Percentiles rank a stretch among this genome's conserved stretches.
Conservation (phyloP, 2,113 vertebrate genomes). For the Syngnathus floridae region DNA sequence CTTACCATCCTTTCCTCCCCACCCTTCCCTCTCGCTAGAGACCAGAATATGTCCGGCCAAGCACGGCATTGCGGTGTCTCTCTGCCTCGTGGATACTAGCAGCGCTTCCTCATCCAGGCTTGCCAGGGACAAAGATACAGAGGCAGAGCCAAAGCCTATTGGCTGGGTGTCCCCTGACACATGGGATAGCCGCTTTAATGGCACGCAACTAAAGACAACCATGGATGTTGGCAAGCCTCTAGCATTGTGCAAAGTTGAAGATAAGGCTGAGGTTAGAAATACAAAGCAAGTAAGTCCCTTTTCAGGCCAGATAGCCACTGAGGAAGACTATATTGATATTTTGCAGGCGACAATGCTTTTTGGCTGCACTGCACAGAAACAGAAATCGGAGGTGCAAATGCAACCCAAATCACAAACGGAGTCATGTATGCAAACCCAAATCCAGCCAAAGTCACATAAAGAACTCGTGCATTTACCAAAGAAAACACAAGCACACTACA, state of each 20-base stretch:
- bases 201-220: constrained; percentile 8
- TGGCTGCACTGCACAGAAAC: constrained; percentile 21
- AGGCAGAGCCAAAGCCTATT: constrained; percentile 38
- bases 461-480: constrained; percentile 9
- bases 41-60: constrained; percentile 46
- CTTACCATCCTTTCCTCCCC: constrained; percentile 7
- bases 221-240: neutral
- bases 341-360: constrained; percentile 63
- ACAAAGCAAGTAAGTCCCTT: constrained; percentile 5
- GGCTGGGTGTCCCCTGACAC: constrained; percentile 64
- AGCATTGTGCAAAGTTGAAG: constrained; percentile 13
- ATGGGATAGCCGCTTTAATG: constrained; percentile 53
- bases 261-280: constrained; percentile 16
- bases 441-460: constrained; percentile 14
- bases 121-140: constrained; percentile 64
- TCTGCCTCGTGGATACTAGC: constrained; percentile 52
- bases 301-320: constrained; percentile 21
- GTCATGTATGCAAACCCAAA: constrained; percentile 22
- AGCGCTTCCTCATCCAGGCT: constrained; percentile 52
- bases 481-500: constrained; percentile 17
- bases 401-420: constrained; percentile 21
- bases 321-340: constrained; percentile 80
- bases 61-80: constrained; percentile 64
- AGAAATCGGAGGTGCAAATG: constrained; percentile 24
- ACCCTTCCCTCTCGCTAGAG: constrained; percentile 5